phyloP scores from a whole-genome alignment of 1,140 invertebrate genomes.

The Pseudomyrmex sp. region DNA sequence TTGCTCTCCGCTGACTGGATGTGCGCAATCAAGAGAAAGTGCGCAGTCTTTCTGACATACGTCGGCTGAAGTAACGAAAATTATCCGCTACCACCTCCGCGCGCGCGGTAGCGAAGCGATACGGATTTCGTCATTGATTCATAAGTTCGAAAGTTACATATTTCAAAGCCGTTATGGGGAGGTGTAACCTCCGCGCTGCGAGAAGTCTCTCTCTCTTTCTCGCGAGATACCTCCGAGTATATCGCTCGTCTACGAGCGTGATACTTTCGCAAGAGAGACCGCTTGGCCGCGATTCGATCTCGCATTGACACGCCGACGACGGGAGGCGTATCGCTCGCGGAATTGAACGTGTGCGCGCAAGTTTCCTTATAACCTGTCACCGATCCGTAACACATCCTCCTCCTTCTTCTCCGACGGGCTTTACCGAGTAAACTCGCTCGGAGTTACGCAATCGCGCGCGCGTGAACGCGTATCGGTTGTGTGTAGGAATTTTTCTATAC shows the following conservation, averaged over 20 bases:
- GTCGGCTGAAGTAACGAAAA: conserved; percentile 28
- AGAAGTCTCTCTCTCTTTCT: neutral
- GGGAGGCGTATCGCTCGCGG: conserved; percentile 13
- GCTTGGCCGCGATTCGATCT: conserved; percentile 61
- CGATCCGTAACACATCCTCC: conserved; percentile 53
- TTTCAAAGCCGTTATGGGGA: neutral
- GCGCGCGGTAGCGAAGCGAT: neutral
- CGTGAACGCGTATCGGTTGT: neutral
- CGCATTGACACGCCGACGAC: conserved; percentile 12
- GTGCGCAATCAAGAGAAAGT: conserved; percentile 21
- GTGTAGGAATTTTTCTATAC: neutral
- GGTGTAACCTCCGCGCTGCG: conserved; percentile 19
- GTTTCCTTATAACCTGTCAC: conserved; percentile 65
- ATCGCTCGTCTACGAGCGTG: conserved; percentile 37
- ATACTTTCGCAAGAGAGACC: conserved; percentile 68
- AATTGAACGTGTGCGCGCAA: conserved; percentile 54
- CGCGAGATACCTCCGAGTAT: neutral
- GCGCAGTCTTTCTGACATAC: conserved; percentile 1
- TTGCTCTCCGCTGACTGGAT: conserved; percentile 1
- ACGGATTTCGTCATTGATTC: conserved; percentile 49
- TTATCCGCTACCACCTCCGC: conserved; percentile 2
- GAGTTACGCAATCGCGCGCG: conserved; percentile 51
- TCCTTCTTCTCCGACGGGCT: neutral
- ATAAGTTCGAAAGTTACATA: conserved; percentile 41
- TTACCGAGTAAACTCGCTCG: conserved; percentile 52